These are phyloP conservation scores for Lapara coniferarum DNA, from an alignment of 2,888 invertebrate genomes.

Conservation along the genomic window DNA sequence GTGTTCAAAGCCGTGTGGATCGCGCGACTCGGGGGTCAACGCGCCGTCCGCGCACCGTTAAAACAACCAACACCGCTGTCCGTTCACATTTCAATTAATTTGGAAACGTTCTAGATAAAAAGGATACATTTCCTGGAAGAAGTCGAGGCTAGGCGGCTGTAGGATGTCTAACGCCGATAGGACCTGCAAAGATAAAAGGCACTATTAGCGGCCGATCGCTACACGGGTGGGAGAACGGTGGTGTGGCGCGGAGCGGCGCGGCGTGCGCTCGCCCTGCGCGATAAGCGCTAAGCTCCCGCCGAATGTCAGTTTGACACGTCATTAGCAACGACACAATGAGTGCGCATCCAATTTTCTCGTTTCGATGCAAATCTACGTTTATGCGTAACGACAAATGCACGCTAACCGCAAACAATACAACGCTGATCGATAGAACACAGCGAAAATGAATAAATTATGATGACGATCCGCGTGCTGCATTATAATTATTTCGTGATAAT, in stretches of 20 bases:
- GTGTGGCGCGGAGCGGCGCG: not conserved
- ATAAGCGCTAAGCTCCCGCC: constrained; percentile 34
- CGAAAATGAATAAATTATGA: constrained; percentile 70
- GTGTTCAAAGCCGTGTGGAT: constrained; percentile 29
- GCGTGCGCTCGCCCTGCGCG: constrained; percentile 12
- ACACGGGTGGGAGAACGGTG: no score
- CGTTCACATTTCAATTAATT: constrained; percentile 44
- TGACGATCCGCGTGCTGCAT: constrained; percentile 48
- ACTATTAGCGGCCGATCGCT: constrained; percentile 18
- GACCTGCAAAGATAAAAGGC: constrained; percentile 86
- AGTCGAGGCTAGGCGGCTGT: constrained; percentile 99
- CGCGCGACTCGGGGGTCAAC: constrained; percentile 46
- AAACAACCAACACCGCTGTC: constrained; percentile 47
- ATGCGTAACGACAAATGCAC: constrained; percentile 49
- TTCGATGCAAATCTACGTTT: constrained; percentile 59
- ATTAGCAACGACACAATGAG: constrained; percentile 48
- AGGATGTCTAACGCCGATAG: constrained; percentile 98
- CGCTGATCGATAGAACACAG: constrained; percentile 65
- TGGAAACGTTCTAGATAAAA: constrained; percentile 67
- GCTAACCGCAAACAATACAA: constrained; percentile 56
- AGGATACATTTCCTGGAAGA: constrained; percentile 99
- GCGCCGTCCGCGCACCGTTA: constrained; percentile 52
- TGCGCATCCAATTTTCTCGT: constrained; percentile 45
- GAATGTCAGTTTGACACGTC: constrained; percentile 39
- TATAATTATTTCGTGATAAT: constrained; percentile 62